Evolutionary conservation across 2,888 invertebrate genomes (phyloP), one percentile per base, ranked within the genome.

Genomic region (Orthonychiurus folsomi): DNA sequence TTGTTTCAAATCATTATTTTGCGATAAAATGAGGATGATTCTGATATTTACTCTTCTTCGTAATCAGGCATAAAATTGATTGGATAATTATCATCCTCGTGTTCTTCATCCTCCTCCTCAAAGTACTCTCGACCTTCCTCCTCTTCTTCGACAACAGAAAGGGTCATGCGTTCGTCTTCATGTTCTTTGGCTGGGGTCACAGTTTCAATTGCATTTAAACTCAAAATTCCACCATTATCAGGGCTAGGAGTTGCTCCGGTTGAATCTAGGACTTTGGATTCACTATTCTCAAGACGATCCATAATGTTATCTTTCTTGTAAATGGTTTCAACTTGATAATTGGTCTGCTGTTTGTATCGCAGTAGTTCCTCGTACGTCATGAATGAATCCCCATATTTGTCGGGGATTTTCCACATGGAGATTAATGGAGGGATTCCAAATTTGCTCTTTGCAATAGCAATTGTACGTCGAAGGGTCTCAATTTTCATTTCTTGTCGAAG

Each of bases 361-460:
- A 55, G 56, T 3, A 65, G 48, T 20, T 65, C 65, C 20, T 57
- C 56, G 20, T 59, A 47, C 1, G 65, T 65, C 62, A 63, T 60
- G 59, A 65, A 65, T 2, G 21, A 23, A 2, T 52, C 28, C 2
- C 60, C 65, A 2, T 62, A 47, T 26, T 63, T 58, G 23, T 65
- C 63, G 20, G 60, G 60, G 23, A 65, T 57, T 18, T 50, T 63
- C 28, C 50, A 25, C n/a, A 67, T 26, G 1, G 65, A 63, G 2
- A 67, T 58, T 2, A 69, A 58, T 15, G 67, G 68, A 0, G 71
- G 71, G 1, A 71, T 59, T 18, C 71, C 69, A 12, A 20, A 5
- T 56, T 71, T 71, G 15, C 57, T 57, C 50, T 66, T 67, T 48
- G 67, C 69, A 23, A 64, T 63, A 3, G 50, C 64, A 21, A 69